A percentile compares a stretch with the other conserved stretches of the same genome.
Conservation (phyloP, 2,888 invertebrate species). For the Metallyticus violacea region DNA sequence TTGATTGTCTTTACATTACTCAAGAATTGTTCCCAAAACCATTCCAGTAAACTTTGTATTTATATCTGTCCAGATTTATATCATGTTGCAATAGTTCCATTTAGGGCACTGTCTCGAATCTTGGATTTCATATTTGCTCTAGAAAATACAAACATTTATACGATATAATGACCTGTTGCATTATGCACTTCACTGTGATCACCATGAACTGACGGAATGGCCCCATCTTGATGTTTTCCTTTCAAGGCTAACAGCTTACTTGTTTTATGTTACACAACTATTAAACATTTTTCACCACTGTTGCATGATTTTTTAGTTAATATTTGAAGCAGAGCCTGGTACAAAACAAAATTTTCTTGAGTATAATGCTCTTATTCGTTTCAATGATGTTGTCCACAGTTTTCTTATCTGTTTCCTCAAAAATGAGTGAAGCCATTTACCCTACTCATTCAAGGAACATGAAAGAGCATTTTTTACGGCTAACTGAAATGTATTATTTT, state of each 20-base stretch:
- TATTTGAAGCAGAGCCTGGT: neutral
- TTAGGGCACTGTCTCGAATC: neutral
- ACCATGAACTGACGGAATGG: neutral
- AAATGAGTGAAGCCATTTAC: no score
- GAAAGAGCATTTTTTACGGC: no score
- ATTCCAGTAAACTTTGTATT: neutral
- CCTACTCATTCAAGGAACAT: no score
- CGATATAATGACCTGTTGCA: neutral
- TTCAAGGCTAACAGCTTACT: neutral
- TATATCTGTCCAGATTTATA: neutral
- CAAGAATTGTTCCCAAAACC: neutral
- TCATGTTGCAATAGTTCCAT: neutral
- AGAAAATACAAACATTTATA: neutral
- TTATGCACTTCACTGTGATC: neutral
- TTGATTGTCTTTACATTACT: neutral
- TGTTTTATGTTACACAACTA: neutral
- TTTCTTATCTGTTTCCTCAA: no score
- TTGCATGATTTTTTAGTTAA: neutral
- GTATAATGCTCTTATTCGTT: neutral
- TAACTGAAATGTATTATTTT: no score
- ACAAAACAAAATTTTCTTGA: neutral
- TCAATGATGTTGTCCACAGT: neutral
- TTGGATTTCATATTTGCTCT: neutral
- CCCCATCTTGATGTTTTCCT: neutral
- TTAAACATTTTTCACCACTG: neutral